Evolutionary conservation across 2,797 vertebrate species (phyloP), one percentile per base, ranked within the genome.

Genomic region (Melanotaenia trifasciata): DNA sequence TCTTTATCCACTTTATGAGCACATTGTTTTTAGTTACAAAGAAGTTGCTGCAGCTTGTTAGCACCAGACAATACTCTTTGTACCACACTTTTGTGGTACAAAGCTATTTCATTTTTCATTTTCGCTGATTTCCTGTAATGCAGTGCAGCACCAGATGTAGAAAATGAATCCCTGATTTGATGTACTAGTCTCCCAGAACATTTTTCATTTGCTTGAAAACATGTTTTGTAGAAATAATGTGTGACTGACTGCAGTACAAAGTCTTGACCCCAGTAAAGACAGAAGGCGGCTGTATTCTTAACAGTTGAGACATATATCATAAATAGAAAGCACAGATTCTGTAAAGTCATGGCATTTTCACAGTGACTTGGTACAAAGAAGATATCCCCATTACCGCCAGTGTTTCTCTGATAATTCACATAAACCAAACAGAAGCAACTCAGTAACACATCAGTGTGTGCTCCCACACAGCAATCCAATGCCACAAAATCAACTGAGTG

Each of bases 161-260:
- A 59, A 72, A 67, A 67, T 10, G 0, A 74, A 14, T 32, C 50
- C 36, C 59, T 80, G 18, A 58, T 67, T 64, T 64, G 36, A 64
- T 16, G 28, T 40, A 54, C 40, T 35, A 35, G 32, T 72, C 30
- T 58, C 30, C 59, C 69, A 62, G 38, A 16, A 35, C 51, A 22
- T 50, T 26, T 60, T 61, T 13, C 43, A 59, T 57, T 60, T 66
- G 38, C 59, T 64, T 26, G 59, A 12, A 13, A 32, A 64, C 53
- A 62, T 45, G 30, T 53, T 8, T 28, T 50, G 64, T 18, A 8
- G 56, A 65, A 60, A 74, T 56, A 60, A 66, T 28, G 26, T 4
- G 10, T 33, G 64, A 64, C 32, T 28, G 61, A 72, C n/a, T 53
- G 12, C 59, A 59, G 30, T 7, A 60, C 36, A 62, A 51, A 71